Conservation (phyloP, 1,140 invertebrate species). For the Procambarus clarkii region DNA sequence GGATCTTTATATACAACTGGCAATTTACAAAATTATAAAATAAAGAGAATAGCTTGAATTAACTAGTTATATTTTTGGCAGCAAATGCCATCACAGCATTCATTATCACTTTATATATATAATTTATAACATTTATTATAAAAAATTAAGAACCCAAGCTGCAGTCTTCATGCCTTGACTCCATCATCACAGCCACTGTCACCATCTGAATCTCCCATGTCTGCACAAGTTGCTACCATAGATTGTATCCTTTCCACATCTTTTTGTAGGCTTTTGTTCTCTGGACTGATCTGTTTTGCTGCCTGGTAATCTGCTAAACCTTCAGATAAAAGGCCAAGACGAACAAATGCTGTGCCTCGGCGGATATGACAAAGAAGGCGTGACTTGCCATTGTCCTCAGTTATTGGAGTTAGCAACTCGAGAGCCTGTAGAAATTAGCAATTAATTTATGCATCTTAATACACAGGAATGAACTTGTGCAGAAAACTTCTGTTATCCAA, state of each 20-base stretch:
- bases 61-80: neutral
- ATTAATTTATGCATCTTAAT: neutral
- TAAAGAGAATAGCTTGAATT: neutral
- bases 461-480: too few species aligned
- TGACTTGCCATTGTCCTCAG: slow-evolving; percentile 55
- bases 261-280: slow-evolving; percentile 45
- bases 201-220: slow-evolving; percentile 37
- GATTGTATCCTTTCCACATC: slow-evolving; percentile 50
- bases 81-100: neutral
- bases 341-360: slow-evolving; percentile 60
- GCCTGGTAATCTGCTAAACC: slow-evolving; percentile 62
- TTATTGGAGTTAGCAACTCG: slow-evolving; percentile 52
- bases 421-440: slow-evolving; percentile 44
- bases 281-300: slow-evolving; percentile 54
- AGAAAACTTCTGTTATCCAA: too few species aligned
- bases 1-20: slow-evolving; percentile 12
- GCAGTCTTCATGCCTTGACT: neutral
- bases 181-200: slow-evolving; percentile 49
- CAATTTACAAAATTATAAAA: neutral
- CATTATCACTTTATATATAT: neutral
- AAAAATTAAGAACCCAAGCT: neutral
- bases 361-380: slow-evolving; percentile 58
- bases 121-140: neutral
- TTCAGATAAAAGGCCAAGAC: slow-evolving; percentile 49
- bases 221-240: slow-evolving; percentile 46